Evolutionary conservation across 2,113 vertebrate genomes (phyloP).

Genomic region (Helogale parvula): DNA sequence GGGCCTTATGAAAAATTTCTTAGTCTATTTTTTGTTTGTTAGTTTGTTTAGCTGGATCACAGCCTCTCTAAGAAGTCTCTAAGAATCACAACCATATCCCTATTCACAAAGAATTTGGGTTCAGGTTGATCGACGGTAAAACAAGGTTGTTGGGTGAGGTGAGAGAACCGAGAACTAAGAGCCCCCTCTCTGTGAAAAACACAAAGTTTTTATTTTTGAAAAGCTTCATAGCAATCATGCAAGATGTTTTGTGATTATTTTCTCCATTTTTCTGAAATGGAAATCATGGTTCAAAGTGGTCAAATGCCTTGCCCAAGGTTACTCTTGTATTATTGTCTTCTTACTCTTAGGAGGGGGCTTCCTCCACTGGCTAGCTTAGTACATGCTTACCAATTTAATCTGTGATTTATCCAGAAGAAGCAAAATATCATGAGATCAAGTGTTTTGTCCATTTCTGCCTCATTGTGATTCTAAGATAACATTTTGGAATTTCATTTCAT

Average conservation of each 20-base stretch:
- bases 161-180: not conserved
- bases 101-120: not conserved
- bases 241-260: not conserved
- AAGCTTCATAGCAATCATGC: not conserved
- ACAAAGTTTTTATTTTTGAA: not conserved
- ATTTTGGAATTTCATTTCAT: slow-evolving; percentile 8
- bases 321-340: not conserved
- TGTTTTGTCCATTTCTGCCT: slow-evolving; percentile 43
- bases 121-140: not conserved
- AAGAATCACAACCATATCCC: not conserved
- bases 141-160: not conserved
- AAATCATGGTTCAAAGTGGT: not conserved
- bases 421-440: slow-evolving; percentile 34
- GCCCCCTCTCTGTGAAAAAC: not conserved
- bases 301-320: not conserved
- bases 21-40: not conserved
- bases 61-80: not conserved
- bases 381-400: not conserved
- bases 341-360: fast-evolving
- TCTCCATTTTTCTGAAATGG: not conserved
- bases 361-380: not conserved
- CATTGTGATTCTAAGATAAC: not conserved
- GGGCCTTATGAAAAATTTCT: not conserved
- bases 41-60: not conserved
- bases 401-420: not conserved